Base-by-base conservation (phyloP, 1,140 invertebrate species). In the Rhizoglyphus robini region DNA sequence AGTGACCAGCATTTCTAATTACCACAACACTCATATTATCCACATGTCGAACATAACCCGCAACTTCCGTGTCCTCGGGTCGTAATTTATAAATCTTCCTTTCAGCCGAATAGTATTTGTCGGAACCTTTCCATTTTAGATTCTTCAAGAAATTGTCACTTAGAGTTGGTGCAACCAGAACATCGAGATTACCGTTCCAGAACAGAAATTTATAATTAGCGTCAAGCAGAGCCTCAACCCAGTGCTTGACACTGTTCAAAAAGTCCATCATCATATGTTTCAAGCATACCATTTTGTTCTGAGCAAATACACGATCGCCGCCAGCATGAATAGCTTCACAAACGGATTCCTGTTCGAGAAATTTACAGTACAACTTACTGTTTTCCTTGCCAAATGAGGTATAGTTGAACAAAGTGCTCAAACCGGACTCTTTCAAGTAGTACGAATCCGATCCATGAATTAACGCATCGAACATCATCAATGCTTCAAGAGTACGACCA, bases 171-270 rank as follows among this genome's bases (percentile, higher is more conserved):
- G 88, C 84, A 2, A 89, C 84, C 70, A 90, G 88, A 23, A 92
- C 84, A 72, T 92, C 88, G 34, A 91, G 72, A 71, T 90, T 87
- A 0, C 88, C 88, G 72, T 83, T 89, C 72, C 90, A 92, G 2
- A 71, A 32, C 34, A 70, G 18, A n/a, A 68, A 57, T 51, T 68
- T 62, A 58, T 71, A 71, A 46, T 71, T 49, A 58, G 8, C 1
- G 61, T 79, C 72, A 79, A 82, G 67, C 0, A 94, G 74, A 65
- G 84, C 83, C 4, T 81, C 77, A 49, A 95, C 76, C 81, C 83
- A 85, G 1, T 82, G 82, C 47, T 86, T 84, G 29, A 89, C 82
- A 0, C 86, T 87, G 70, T 89, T 81, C 83, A 91, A 88, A 0
- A 94, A 79, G 77, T 95, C 91, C 29, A 78, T 73, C 59, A 83